Evolutionary conservation across 1,140 invertebrate species (phyloP).

Genomic region (Drosophila littoralis): DNA sequence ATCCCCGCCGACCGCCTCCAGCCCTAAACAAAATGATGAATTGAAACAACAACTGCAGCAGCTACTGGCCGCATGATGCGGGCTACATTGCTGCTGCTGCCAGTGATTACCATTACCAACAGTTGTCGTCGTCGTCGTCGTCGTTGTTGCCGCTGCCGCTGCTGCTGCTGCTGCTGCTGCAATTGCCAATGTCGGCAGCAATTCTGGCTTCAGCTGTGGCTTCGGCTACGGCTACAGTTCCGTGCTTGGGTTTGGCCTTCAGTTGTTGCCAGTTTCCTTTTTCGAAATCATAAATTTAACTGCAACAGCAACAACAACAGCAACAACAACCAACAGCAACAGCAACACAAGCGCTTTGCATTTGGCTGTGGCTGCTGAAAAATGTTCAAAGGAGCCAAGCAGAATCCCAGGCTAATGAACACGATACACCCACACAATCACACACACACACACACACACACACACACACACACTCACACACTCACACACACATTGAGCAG

Average conservation of each 20-base stretch:
- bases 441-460: background rate
- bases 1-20: too few relatives aligned
- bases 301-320: slow-evolving; percentile 16
- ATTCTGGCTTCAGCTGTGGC: slow-evolving; percentile 2
- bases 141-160: background rate
- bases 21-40: slow-evolving; percentile 20
- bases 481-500: slow-evolving; percentile 9
- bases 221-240: background rate
- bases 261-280: slow-evolving; percentile 20
- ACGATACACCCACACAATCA: slow-evolving; percentile 10
- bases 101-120: slow-evolving; percentile 39
- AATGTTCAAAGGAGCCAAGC: slow-evolving; percentile 42
- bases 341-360: slow-evolving; percentile 47
- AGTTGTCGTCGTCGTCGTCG: slow-evolving; percentile 1
- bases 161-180: background rate
- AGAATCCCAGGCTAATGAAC: slow-evolving; percentile 63
- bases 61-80: slow-evolving; percentile 15
- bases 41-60: slow-evolving; percentile 15
- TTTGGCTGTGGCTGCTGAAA: slow-evolving; percentile 48
- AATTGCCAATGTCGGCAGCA: slow-evolving; percentile 2
- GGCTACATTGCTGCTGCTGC: slow-evolving; percentile 28
- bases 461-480: slow-evolving; percentile 18
- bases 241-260: slow-evolving; percentile 21
- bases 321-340: slow-evolving; percentile 18
- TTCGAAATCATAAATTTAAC: slow-evolving; percentile 41